These are phyloP conservation scores for Nowickia ferox DNA, from an alignment of 2,888 invertebrate genomes.

Conservation along the genomic window DNA sequence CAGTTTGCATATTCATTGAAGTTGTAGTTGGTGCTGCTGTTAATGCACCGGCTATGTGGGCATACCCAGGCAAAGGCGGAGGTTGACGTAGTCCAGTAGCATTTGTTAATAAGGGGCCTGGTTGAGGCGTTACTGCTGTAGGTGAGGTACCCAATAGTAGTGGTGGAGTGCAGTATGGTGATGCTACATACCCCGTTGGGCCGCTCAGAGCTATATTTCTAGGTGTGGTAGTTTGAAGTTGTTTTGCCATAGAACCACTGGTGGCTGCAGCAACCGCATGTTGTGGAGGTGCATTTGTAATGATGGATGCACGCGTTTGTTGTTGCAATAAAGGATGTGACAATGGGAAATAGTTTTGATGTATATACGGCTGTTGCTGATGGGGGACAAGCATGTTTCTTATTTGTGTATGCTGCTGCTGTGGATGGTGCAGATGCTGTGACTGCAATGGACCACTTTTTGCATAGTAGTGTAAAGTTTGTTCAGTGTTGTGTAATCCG, in stretches of 20 bases:
- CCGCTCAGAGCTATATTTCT: slow-evolving; percentile 75
- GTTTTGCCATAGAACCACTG: slow-evolving; percentile 67
- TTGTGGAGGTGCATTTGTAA: slow-evolving; percentile 74
- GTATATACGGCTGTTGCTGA: slow-evolving; percentile 58
- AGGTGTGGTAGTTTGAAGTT: slow-evolving; percentile 72
- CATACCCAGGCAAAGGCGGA: slow-evolving; percentile 66
- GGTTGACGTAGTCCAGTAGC: slow-evolving; percentile 66
- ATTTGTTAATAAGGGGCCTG: slow-evolving; percentile 73
- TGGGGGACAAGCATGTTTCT: slow-evolving; percentile 69
- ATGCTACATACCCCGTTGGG: slow-evolving; percentile 75
- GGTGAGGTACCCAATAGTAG: slow-evolving; percentile 73
- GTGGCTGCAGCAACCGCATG: slow-evolving; percentile 68
- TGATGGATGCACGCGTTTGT: slow-evolving; percentile 74
- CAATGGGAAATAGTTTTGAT: slow-evolving; percentile 59
- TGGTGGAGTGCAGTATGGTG: slow-evolving; percentile 76
- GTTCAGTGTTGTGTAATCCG: slow-evolving; percentile 60
- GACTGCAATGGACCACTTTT: slow-evolving; percentile 62
- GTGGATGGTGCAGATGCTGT: slow-evolving; percentile 71
- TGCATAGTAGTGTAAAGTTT: slow-evolving; percentile 61
- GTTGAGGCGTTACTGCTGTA: slow-evolving; percentile 66
- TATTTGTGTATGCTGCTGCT: slow-evolving; percentile 72
- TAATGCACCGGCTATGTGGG: slow-evolving; percentile 65
- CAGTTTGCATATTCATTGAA: slow-evolving; percentile 47
- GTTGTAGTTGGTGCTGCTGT: slow-evolving; percentile 54
- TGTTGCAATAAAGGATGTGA: slow-evolving; percentile 71